phyloP scores from a whole-genome alignment of 2,888 invertebrate species.

The Allacma fusca region DNA sequence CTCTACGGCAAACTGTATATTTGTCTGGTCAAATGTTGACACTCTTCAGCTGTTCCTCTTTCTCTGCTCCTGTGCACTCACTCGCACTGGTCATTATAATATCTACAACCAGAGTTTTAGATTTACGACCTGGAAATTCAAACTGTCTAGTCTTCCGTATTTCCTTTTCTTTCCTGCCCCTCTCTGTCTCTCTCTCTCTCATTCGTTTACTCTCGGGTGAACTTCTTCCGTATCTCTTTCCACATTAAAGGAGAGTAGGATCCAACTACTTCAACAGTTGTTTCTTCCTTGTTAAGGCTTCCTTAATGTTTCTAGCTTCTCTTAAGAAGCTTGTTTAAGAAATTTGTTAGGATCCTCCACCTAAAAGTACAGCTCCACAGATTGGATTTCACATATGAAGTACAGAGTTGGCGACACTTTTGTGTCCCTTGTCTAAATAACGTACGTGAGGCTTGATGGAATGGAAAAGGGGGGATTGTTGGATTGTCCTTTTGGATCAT shows the following conservation, averaged over 20 bases:
- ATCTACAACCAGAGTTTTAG: not conserved
- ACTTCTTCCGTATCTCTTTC: not conserved
- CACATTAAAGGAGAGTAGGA: not conserved
- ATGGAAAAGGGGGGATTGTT: not conserved
- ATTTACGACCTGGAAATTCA: constrained; percentile 16
- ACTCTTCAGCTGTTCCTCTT: constrained; percentile 5
- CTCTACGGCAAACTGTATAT: no score
- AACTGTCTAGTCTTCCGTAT: constrained; percentile 3
- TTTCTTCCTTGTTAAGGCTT: not conserved
- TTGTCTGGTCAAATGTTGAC: constrained; percentile 2
- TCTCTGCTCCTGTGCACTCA: not conserved
- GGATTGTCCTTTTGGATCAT: constrained; percentile 7
- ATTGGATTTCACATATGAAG: no score
- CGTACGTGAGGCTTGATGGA: no score
- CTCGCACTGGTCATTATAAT: not conserved
- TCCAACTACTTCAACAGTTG: not conserved
- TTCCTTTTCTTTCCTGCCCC: not conserved
- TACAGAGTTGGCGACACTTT: no score
- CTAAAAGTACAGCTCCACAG: no score
- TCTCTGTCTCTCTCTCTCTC: not conserved
- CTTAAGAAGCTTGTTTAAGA: constrained; percentile 4
- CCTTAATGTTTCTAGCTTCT: not conserved
- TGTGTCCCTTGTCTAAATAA: no score
- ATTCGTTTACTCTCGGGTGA: no score
- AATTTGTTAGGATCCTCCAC: not conserved